Evolutionary conservation across 2,888 invertebrate species (phyloP).

Genomic region (Pyralis farinalis): DNA sequence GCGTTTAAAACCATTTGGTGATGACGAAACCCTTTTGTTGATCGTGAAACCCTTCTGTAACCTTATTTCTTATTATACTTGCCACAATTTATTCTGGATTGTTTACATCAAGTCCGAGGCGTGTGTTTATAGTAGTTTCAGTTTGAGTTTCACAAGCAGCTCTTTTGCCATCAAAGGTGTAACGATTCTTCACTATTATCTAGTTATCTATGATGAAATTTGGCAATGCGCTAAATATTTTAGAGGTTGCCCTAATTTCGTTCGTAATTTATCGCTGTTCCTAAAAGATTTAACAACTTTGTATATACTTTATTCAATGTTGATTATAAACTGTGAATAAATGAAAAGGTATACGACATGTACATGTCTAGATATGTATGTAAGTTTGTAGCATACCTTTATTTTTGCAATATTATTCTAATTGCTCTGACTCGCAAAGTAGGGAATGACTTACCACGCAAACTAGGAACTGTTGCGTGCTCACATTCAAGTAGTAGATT

Average conservation of each 20-base stretch:
- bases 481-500: too few species aligned
- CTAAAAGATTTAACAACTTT: too few species aligned
- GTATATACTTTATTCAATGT: too few species aligned
- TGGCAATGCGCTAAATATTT: conserved; percentile 11
- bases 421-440: too few species aligned
- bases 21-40: conserved; percentile 20
- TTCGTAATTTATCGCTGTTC: neutral
- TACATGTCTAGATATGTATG: too few species aligned
- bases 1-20: conserved; percentile 19
- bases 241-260: conserved; percentile 3
- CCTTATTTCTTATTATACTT: conserved; percentile 12
- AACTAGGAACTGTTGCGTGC: too few species aligned
- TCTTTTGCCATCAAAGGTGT: neutral
- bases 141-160: neutral
- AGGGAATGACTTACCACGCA: too few species aligned
- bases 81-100: conserved; percentile 1
- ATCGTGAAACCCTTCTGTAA: conserved; percentile 2
- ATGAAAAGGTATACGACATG: too few species aligned
- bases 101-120: neutral
- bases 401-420: too few species aligned
- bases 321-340: too few species aligned
- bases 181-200: neutral
- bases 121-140: neutral
- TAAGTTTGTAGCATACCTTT: too few species aligned
- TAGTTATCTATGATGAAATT: conserved; percentile 1